phyloP scores from a whole-genome alignment of 2,113 vertebrate genomes.

The Nannospalax galili region DNA sequence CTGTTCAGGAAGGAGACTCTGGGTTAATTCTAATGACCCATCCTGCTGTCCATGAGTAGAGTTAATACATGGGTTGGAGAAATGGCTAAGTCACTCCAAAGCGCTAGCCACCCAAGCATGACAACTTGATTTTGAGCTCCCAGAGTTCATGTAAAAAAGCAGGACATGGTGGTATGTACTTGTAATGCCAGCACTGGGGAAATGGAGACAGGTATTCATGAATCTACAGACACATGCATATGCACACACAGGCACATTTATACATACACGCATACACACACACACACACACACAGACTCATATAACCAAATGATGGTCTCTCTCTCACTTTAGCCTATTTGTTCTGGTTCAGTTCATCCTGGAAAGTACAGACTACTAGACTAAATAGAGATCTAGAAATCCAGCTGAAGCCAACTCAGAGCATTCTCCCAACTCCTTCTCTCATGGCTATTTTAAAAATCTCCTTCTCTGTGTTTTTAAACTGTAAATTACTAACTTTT shows the following conservation, averaged over 20 bases:
- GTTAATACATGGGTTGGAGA: neutral
- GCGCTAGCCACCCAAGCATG: too few species aligned
- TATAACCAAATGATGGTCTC: neutral
- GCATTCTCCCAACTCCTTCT: neutral
- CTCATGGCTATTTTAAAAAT: conserved; percentile 46
- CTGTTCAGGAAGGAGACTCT: neutral
- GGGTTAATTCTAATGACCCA: conserved; percentile 10
- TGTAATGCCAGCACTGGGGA: too few species aligned
- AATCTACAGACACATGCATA: neutral
- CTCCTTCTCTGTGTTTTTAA: conserved; percentile 6
- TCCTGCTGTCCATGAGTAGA: neutral
- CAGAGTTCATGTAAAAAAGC: too few species aligned
- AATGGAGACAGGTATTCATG: neutral
- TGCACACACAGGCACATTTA: too few species aligned
- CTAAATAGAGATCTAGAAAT: conserved; percentile 38
- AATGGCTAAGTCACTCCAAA: too few species aligned
- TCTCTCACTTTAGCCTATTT: neutral
- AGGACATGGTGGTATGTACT: too few species aligned
- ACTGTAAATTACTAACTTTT: conserved; percentile 9
- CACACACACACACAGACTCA: neutral
- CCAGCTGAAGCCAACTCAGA: neutral
- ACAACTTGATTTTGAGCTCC: too few species aligned
- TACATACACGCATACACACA: too few species aligned
- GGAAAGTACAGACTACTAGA: neutral
- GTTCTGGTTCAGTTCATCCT: neutral